Evolutionary conservation across 2,888 invertebrate genomes (phyloP), one percentile per base, ranked within the genome.

Genomic region (Monochamus alternatus): DNA sequence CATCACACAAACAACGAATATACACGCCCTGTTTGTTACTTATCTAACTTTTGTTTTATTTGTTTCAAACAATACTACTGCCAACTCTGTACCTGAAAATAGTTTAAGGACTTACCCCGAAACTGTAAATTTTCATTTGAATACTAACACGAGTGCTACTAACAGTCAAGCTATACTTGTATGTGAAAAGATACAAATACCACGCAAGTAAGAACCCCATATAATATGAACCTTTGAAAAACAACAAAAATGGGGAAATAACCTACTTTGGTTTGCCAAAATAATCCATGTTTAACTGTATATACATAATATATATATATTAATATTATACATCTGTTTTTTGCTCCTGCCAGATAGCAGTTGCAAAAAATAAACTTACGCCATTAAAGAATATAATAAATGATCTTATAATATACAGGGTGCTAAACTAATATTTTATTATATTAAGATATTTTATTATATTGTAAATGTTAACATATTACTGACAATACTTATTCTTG

Each of bases 161-260:
- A 85, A 85, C 85, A 85, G 86, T 85, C 84, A 83, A 85, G 84
- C 86, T 86, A 85, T 85, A 85, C 81, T 80, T 82, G 79, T 85
- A 81, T 86, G 83, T 86, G 84, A 85, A 85, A 85, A 86, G 86
- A 81, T 85, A 85, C 85, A 86, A 85, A 86, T 86, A 85, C 22
- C 30, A 75, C 76, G 76, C 78, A 76, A 76, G 80, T 80, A 78
- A 73, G 44, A 69, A 76, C 80, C 78, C 75, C 72, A 75, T 75
- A 76, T 80, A 74, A 80, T 77, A 73, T 80, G 80, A 86, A 86
- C 80, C 81, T 81, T 83, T 82, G 77, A 63, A 74, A 74, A 77
- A 66, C 62, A 77, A 71, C 58, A 74, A 69, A 38, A 47, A 69
- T 72, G 55, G 58, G 70, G 73, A 75, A 74, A 76, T 71, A 68